Conservation (phyloP, 2,113 vertebrate genomes). For the Periophthalmodon schlosseri region DNA sequence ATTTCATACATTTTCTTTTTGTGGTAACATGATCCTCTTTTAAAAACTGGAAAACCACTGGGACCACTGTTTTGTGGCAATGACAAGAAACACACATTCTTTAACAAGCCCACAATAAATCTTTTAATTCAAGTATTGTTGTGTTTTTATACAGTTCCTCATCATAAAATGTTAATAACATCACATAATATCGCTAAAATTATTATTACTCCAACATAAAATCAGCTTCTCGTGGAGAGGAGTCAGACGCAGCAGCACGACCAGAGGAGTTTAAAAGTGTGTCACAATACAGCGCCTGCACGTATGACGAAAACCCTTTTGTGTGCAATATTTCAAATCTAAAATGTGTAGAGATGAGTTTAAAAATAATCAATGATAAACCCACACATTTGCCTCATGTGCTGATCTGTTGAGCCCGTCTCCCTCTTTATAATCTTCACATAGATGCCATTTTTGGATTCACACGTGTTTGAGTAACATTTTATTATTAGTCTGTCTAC, state of each 20-base stretch:
- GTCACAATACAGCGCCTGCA: neutral
- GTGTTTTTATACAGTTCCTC: too few species aligned
- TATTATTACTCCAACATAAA: neutral
- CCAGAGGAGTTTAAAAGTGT: neutral
- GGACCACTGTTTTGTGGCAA: too few species aligned
- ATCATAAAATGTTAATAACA: too few species aligned
- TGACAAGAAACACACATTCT: too few species aligned
- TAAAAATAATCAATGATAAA: neutral
- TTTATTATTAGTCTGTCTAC: too few species aligned
- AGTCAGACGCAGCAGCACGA: neutral
- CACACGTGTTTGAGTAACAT: too few species aligned
- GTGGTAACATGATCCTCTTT: too few species aligned
- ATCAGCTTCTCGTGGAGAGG: neutral
- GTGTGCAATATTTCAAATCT: neutral
- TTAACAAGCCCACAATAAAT: too few species aligned
- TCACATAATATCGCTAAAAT: too few species aligned
- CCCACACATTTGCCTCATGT: slow-evolving; percentile 6
- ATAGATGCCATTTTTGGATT: slow-evolving; percentile 84
- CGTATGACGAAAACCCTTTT: neutral
- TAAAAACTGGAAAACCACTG: too few species aligned
- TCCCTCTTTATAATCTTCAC: slow-evolving; percentile 77
- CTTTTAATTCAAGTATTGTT: too few species aligned
- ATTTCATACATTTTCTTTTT: too few species aligned
- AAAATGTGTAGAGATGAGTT: neutral
- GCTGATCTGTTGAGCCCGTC: neutral